Conservation (phyloP, 2,113 vertebrate species). For the Aramus guarauna region DNA sequence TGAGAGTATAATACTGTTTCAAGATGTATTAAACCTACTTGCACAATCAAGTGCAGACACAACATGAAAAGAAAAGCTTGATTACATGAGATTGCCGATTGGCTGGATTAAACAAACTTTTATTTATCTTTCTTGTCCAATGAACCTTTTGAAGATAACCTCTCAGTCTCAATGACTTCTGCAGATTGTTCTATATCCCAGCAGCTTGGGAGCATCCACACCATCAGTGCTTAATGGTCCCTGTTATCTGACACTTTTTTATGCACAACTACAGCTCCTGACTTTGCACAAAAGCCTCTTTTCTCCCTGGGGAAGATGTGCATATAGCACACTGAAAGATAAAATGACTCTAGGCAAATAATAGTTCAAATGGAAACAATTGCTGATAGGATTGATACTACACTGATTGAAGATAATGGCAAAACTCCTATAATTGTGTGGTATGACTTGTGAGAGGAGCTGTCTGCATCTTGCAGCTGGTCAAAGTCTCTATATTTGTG, state of each 20-base stretch:
- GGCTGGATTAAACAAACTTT: background rate
- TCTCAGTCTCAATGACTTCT: background rate
- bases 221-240: background rate
- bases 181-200: background rate
- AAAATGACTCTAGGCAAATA: background rate
- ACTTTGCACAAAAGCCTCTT: background rate
- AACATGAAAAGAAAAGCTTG: background rate
- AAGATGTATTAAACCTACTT: background rate
- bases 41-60: background rate
- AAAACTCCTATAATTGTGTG: background rate
- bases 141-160: background rate
- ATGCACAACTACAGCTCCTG: background rate
- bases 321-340: background rate
- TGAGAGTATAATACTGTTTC: background rate
- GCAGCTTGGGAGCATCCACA: background rate
- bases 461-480: background rate
- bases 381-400: background rate
- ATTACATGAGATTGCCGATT: background rate
- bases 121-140: background rate
- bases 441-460: background rate
- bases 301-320: background rate
- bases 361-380: slow-evolving; percentile 4
- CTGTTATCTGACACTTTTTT: background rate
- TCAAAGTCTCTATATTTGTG: background rate
- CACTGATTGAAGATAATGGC: background rate